These are phyloP conservation scores for Iguana delicatissima DNA, from an alignment of 2,797 vertebrate genomes.

Conservation along the genomic window DNA sequence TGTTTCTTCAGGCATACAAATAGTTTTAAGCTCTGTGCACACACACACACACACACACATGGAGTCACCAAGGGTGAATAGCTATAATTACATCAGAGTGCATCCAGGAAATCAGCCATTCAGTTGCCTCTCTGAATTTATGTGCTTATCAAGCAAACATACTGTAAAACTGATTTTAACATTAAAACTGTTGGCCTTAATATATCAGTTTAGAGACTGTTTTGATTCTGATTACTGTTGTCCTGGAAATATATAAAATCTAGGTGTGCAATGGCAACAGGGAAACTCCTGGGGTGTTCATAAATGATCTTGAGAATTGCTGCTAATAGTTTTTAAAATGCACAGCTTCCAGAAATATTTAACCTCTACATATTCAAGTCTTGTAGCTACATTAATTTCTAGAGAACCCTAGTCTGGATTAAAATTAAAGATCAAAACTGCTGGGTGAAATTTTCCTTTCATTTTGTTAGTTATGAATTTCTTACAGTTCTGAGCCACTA, in stretches of 20 bases:
- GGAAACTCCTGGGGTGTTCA: slow-evolving; percentile 40
- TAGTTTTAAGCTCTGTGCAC: slow-evolving; percentile 86
- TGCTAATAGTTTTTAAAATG: slow-evolving; percentile 49
- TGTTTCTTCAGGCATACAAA: slow-evolving; percentile 87
- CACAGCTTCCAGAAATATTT: slow-evolving; percentile 33
- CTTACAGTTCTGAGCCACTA: background rate
- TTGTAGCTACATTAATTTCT: slow-evolving; percentile 30
- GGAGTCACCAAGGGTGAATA: slow-evolving; percentile 95
- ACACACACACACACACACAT: slow-evolving; percentile 87
- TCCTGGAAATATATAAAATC: slow-evolving; percentile 54
- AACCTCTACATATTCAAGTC: slow-evolving; percentile 29
- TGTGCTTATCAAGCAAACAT: slow-evolving; percentile 78
- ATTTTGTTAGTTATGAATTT: background rate
- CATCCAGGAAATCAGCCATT: slow-evolving; percentile 82
- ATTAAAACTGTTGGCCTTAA: slow-evolving; percentile 72
- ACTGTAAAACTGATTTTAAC: slow-evolving; percentile 80
- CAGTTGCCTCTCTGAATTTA: slow-evolving; percentile 80
- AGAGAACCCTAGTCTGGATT: slow-evolving; percentile 13
- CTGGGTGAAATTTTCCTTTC: background rate
- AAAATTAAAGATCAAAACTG: slow-evolving; percentile 6
- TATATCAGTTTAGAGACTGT: slow-evolving; percentile 65
- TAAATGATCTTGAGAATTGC: slow-evolving; percentile 38
- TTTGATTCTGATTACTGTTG: slow-evolving; percentile 58
- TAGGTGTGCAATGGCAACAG: slow-evolving; percentile 43
- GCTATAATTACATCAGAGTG: slow-evolving; percentile 97